These are phyloP conservation scores for Pogonomyrmex barbatus DNA, from an alignment of 1,140 invertebrate species.

Conservation along the genomic window DNA sequence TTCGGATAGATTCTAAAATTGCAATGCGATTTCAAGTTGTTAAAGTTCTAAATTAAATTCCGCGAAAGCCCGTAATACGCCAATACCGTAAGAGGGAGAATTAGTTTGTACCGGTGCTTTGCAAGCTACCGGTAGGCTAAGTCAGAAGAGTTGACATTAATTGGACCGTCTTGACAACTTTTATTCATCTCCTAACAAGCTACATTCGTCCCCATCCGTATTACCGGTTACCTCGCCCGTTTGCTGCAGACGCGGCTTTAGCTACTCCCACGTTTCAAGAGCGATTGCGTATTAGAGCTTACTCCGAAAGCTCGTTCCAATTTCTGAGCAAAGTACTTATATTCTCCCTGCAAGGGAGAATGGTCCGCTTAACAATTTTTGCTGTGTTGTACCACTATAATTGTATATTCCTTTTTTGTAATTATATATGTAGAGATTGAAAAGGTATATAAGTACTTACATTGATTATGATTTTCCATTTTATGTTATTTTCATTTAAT, in stretches of 20 bases:
- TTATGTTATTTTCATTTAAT: background rate
- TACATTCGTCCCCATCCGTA: constrained; percentile 84
- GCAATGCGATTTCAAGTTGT: constrained; percentile 17
- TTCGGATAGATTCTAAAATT: constrained; percentile 2
- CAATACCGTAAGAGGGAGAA: background rate
- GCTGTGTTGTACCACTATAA: background rate
- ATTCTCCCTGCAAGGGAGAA: constrained; percentile 13
- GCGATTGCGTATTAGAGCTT: constrained; percentile 61
- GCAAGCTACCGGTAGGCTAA: constrained; percentile 82
- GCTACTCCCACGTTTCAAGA: constrained; percentile 56
- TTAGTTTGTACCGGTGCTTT: constrained; percentile 71
- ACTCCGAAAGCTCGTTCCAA: constrained; percentile 61
- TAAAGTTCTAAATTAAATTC: constrained; percentile 69
- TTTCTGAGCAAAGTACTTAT: constrained; percentile 55
- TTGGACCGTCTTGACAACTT: constrained; percentile 86
- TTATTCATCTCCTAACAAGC: constrained; percentile 86
- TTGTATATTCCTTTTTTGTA: background rate
- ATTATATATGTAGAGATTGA: background rate
- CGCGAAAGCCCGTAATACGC: constrained; percentile 79
- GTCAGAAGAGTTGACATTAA: constrained; percentile 85
- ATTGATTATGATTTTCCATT: background rate
- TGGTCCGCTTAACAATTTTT: constrained; percentile 38
- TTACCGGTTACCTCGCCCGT: constrained; percentile 72
- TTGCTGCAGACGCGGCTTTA: constrained; percentile 55
- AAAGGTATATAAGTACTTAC: background rate